Percentiles rank a stretch among this genome's conserved stretches.
Conservation (phyloP, 2,113 vertebrate genomes). For the Polyodon spathula region DNA sequence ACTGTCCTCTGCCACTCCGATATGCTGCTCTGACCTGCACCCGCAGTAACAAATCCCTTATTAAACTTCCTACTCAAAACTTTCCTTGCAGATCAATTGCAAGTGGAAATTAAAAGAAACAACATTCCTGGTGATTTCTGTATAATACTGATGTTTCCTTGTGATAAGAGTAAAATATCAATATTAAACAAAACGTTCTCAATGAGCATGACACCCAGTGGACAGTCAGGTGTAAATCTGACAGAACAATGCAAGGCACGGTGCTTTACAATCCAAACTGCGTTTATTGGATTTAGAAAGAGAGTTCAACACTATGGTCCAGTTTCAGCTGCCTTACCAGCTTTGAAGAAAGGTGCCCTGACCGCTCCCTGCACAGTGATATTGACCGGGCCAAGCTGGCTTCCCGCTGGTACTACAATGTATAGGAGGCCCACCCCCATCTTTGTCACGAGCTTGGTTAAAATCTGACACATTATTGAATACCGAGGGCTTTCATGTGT, state of each 20-base stretch:
- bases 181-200: no score
- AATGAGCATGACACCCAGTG: neutral
- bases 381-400: slow-evolving; percentile 33
- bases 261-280: no score
- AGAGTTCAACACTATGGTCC: no score
- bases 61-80: no score
- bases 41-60: neutral
- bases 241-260: no score
- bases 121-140: no score
- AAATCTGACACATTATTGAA: slow-evolving; percentile 33
- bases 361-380: slow-evolving; percentile 37
- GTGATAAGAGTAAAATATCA: no score
- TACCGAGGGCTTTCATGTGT: slow-evolving; percentile 29
- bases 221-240: neutral
- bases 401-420: slow-evolving; percentile 36
- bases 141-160: no score
- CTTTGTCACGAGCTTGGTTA: slow-evolving; percentile 41
- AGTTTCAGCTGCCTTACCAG: no score
- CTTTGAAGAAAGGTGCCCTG: slow-evolving; percentile 51
- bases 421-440: slow-evolving; percentile 51
- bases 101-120: no score
- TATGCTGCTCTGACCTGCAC: slow-evolving; percentile 40
- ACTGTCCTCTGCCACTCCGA: slow-evolving; percentile 38
- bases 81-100: no score
- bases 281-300: no score